These are phyloP conservation scores for Mesocentrotus franciscanus DNA, from an alignment of 53 echinoderm and acorn worm species.

Conservation along the genomic window DNA sequence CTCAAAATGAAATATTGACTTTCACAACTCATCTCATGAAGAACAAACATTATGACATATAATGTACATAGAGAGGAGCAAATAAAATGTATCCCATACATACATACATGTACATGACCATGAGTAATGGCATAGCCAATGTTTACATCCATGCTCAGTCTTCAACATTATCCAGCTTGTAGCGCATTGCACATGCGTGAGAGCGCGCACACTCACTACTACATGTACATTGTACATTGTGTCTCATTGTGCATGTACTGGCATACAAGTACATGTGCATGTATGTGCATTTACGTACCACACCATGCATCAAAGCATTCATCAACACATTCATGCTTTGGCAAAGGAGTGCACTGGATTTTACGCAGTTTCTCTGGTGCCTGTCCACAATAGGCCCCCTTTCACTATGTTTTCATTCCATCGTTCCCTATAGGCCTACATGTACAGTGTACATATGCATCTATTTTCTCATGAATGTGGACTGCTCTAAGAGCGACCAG, in stretches of 20 bases:
- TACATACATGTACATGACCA: background rate
- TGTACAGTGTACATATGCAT: too few species aligned
- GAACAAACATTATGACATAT: background rate
- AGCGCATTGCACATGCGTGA: too few species aligned
- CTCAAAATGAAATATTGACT: background rate
- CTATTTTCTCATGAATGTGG: too few species aligned
- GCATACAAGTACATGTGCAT: background rate
- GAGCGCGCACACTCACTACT: background rate
- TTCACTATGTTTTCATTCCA: too few species aligned
- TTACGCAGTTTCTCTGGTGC: background rate
- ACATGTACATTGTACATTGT: too few species aligned
- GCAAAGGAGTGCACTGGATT: background rate
- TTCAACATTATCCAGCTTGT: background rate
- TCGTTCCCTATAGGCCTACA: too few species aligned
- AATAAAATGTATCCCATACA: background rate
- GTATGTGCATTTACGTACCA: background rate
- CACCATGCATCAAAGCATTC: background rate
- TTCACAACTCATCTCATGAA: background rate
- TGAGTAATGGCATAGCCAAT: background rate
- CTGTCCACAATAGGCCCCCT: background rate
- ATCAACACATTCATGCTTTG: background rate
- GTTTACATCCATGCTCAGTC: slow-evolving; percentile 7
- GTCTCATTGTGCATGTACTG: background rate
- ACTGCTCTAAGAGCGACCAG: too few species aligned
- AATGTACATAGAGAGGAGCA: background rate